Percentiles rank a stretch among this genome's conserved stretches.
Conservation (phyloP, 2,113 vertebrate species). For the Antigone vipio region DNA sequence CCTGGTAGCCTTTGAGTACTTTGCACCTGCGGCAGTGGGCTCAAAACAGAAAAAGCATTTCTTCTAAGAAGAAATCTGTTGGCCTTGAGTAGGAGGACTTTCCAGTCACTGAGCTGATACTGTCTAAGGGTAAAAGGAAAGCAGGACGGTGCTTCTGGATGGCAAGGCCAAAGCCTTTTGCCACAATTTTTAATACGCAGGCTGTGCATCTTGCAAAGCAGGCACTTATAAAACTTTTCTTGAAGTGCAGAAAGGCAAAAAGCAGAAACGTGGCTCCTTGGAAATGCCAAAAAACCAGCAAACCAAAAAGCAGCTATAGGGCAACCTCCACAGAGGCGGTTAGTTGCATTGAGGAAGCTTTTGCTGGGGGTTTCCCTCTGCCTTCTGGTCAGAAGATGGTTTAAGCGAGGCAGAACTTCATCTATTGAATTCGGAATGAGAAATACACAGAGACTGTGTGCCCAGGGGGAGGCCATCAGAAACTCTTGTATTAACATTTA, state of each 20-base stretch:
- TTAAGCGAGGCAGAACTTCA: neutral
- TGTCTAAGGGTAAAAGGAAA: neutral
- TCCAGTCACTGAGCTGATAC: neutral
- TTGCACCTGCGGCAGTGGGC: neutral
- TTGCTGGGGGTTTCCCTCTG: neutral
- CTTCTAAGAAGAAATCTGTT: neutral
- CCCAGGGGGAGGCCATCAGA: neutral
- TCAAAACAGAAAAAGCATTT: neutral
- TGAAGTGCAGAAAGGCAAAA: neutral
- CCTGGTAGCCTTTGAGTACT: neutral
- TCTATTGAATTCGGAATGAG: neutral
- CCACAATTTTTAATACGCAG: neutral
- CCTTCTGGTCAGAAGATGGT: neutral
- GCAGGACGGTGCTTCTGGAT: neutral
- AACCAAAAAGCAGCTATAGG: neutral
- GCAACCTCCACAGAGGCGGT: neutral
- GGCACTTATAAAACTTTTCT: neutral
- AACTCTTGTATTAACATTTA: neutral
- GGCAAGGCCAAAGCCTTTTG: neutral
- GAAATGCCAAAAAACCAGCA: neutral
- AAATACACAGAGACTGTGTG: neutral
- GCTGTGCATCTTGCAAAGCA: neutral
- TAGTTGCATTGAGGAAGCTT: constrained; percentile 6
- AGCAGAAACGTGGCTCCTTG: neutral
- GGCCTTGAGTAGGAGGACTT: neutral